phyloP scores from a whole-genome alignment of 2,113 vertebrate species.

The Gila orcuttii region DNA sequence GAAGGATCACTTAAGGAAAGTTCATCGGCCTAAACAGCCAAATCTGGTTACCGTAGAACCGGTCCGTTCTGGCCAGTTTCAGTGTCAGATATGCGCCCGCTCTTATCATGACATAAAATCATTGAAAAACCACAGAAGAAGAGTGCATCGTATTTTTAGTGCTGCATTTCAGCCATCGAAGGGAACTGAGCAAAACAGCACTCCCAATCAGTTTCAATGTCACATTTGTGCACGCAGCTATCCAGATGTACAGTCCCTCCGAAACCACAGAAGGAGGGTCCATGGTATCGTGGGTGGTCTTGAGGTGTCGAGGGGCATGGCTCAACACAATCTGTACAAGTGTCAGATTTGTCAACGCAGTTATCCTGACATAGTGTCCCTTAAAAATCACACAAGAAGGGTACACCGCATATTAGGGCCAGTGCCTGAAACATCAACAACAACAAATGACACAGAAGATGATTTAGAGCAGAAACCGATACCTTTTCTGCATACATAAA shows the following conservation, averaged over 20 bases:
- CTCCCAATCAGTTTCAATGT: slow-evolving; percentile 66
- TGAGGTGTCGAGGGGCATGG: slow-evolving; percentile 34
- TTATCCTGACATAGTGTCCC: slow-evolving; percentile 49
- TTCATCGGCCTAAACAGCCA: slow-evolving; percentile 47
- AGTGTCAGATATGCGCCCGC: slow-evolving; percentile 52
- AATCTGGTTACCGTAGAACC: background rate
- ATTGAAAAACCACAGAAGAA: slow-evolving; percentile 54
- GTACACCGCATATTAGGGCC: slow-evolving; percentile 67
- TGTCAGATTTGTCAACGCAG: slow-evolving; percentile 60
- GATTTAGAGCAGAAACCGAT: background rate
- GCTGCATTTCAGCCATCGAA: slow-evolving; percentile 38
- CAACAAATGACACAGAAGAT: slow-evolving; percentile 1
- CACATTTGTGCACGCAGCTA: slow-evolving; percentile 75
- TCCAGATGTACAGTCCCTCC: slow-evolving; percentile 71
- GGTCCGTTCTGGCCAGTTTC: slow-evolving; percentile 32
- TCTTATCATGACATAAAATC: slow-evolving; percentile 49
- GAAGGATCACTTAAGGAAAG: slow-evolving; percentile 60
- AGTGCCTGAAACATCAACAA: slow-evolving; percentile 39
- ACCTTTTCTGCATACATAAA: slow-evolving; percentile 7
- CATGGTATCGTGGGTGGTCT: slow-evolving; percentile 72
- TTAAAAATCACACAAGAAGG: slow-evolving; percentile 58
- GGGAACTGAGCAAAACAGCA: slow-evolving; percentile 51
- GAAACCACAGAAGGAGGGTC: slow-evolving; percentile 75
- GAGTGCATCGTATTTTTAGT: slow-evolving; percentile 52
- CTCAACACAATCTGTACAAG: slow-evolving; percentile 45